Base-by-base conservation (phyloP, 2,888 invertebrate genomes). In the Melieria picta region DNA sequence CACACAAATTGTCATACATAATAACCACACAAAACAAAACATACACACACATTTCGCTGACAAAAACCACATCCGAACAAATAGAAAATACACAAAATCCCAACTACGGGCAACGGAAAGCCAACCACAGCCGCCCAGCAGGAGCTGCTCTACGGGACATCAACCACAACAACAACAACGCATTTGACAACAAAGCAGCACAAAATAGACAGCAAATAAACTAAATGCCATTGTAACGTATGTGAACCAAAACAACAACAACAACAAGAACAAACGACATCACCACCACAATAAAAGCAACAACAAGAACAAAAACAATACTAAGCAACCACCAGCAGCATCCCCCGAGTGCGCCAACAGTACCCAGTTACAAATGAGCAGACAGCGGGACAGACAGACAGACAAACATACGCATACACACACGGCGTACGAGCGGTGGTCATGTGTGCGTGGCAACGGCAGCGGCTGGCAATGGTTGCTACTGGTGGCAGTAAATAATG, bases 401-500 rank as follows among this genome's bases (percentile, higher is more conserved):
- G 11, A 63, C 47, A 13, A 47, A 47, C 48, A 47, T 9, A 16
- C 16, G 5, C 16, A 63, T 48, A 48, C 47, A 10, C 4, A 52
- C 13, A 13, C 9, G n/a, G 13, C 46, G 48, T 48, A 16, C 7
- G 7, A 1, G 42, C 5, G 10, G 16, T 7, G 52, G 45, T 13
- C 7, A 56, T 46, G 45, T 57, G 57, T 52, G 64, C 42, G 50
- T 56, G 62, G n/a, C 56, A 10, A 7, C 1, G 50, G 11, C 50
- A 10, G 3, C 11, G 50, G 7, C 50, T 50, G 50, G 9, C 50
- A 10, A 11, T 11, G 9, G 7, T 7, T 11, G 9, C 11, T 7
- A 1, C 2, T 50, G 7, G 50, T 52, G 13, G 52, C 9, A n/a
- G 72, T 61, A 65, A 69, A 69, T 72, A 65, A 69, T 69, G 69